Evolutionary conservation across 2,113 vertebrate genomes (phyloP).

Genomic region (Illadopsis cleaveri): DNA sequence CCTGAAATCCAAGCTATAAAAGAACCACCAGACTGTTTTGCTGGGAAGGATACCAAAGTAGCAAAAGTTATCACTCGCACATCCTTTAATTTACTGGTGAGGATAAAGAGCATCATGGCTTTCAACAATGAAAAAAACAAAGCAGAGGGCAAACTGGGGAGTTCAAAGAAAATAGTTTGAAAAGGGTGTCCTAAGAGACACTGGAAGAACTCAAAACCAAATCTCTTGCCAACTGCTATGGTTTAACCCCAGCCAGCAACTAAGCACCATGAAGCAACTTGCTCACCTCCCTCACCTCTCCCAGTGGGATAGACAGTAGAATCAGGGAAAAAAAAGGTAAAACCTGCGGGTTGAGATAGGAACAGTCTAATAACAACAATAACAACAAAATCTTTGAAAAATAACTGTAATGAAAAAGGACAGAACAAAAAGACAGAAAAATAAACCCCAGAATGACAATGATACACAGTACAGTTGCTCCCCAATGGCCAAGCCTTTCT

Average conservation of each 20-base stretch:
- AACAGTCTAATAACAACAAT: background rate
- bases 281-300: background rate
- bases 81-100: background rate
- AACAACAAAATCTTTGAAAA: background rate
- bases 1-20: background rate
- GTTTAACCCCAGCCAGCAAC: background rate
- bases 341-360: background rate
- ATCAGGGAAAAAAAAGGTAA: background rate
- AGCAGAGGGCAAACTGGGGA: background rate
- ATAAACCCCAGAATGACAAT: background rate
- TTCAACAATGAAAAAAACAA: background rate
- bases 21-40: background rate
- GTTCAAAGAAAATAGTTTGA: background rate
- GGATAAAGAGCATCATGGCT: background rate
- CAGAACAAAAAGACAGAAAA: background rate
- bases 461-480: background rate
- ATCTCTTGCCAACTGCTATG: background rate
- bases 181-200: background rate
- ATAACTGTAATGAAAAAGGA: background rate
- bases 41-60: background rate
- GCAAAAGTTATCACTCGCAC: background rate
- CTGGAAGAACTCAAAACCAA: background rate
- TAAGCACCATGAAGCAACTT: background rate
- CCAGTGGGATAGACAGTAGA: background rate
- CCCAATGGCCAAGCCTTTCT: background rate